Evolutionary conservation across 2,113 vertebrate species (phyloP).

Genomic region (Halcyon senegalensis): DNA sequence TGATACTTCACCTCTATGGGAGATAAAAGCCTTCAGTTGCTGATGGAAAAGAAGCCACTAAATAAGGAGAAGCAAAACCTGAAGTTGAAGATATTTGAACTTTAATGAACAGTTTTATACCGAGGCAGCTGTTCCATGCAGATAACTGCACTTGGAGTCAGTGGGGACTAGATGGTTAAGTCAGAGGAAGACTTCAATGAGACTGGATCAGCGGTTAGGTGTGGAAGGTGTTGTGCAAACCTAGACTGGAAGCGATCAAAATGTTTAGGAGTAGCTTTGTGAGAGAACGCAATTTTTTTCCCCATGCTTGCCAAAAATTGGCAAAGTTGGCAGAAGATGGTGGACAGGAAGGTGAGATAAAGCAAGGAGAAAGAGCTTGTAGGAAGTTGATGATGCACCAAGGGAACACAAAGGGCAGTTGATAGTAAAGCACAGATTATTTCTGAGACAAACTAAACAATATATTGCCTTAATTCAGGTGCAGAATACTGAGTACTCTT

Average conservation of each 20-base stretch:
- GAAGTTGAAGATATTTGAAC: background rate
- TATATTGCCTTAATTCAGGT: background rate
- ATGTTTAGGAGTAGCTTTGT: background rate
- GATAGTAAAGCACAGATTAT: background rate
- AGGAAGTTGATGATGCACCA: background rate
- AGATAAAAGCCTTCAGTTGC: background rate
- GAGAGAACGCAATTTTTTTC: background rate
- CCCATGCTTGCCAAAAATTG: background rate
- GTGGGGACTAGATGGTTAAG: background rate
- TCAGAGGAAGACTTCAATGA: background rate
- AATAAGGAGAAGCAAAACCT: background rate
- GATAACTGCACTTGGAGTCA: fast-evolving
- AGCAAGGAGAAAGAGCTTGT: background rate
- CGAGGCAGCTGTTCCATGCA: background rate
- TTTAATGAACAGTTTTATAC: background rate
- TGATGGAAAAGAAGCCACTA: background rate
- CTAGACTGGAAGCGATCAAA: background rate
- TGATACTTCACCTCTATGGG: background rate
- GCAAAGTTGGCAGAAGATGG: background rate
- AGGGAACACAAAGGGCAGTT: background rate
- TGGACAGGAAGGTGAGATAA: fast-evolving
- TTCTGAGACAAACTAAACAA: background rate
- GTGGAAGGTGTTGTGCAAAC: background rate
- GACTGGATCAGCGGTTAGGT: fast-evolving
- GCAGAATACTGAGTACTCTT: background rate